A percentile compares a stretch with the other conserved stretches of the same genome.
phyloP scores from a whole-genome alignment of 1,140 invertebrate species.

The Geopemphigus sp. region DNA sequence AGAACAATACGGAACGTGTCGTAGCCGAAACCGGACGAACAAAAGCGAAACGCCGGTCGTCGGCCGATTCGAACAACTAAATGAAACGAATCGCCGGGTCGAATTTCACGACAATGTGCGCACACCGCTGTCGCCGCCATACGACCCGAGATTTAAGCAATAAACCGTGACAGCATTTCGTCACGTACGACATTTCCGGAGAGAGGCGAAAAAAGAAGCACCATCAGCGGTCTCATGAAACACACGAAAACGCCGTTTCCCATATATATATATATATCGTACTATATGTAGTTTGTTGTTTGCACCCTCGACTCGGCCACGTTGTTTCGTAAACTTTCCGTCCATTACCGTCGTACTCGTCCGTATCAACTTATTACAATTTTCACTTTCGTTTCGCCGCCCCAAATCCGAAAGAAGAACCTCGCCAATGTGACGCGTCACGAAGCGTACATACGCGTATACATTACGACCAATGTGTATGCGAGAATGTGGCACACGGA shows the following conservation, averaged over 20 bases:
- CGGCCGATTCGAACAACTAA: too few relatives aligned
- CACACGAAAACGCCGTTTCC: conserved; percentile 5
- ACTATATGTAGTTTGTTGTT: conserved; percentile 14
- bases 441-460: too few relatives aligned
- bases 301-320: background rate
- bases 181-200: conserved; percentile 2
- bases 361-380: background rate
- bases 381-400: background rate
- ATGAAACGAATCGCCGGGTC: background rate
- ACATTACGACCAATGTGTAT: too few relatives aligned
- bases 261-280: too few relatives aligned
- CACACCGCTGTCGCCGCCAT: too few relatives aligned
- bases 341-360: background rate
- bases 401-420: too few relatives aligned
- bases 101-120: conserved; percentile 5
- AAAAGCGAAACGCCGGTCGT: background rate
- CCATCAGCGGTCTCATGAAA: background rate
- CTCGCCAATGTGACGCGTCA: too few relatives aligned
- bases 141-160: conserved; percentile 3
- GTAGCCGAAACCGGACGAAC: background rate
- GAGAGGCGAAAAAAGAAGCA: background rate
- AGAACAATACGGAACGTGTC: background rate
- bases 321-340: background rate
- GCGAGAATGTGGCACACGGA: too few relatives aligned
- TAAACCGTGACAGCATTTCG: conserved; percentile 1